Evolutionary conservation across 2,888 invertebrate genomes (phyloP), one percentile per base, ranked within the genome.

Genomic region (Dryomyza anilis): DNA sequence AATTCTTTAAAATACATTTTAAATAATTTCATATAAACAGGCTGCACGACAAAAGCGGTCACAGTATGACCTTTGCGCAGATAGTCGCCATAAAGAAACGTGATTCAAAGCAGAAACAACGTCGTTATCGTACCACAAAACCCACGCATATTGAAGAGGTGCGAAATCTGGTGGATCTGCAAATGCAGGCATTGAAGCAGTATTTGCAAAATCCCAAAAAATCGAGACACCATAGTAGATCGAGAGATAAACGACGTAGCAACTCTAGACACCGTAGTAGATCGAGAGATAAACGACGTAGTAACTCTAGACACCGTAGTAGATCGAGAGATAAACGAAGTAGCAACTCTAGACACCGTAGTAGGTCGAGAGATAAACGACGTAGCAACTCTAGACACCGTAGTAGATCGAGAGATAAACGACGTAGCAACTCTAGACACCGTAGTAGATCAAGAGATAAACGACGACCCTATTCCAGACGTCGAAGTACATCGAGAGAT

Each of bases 61-160:
- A 21, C 6, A 61, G 19, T 14, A 67, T 73, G 30, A 76, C 78
- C 14, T 77, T 81, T 36, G 80, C 78, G 0, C 75, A 82, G 64
- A 74, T 81, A 52, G 77, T 80, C 43, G 80, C 80, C 4, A 71
- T 72, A 14, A 76, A 77, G 2, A 77, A 74, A 53, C 68, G 76
- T 8, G 79, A 76, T 36, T 72, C 74, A 2, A 76, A 79, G 25
- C 70, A 73, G 5, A 71, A 76, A 21, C 73, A 76, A 1, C 72
- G 79, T 10, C 76, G 74, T 60, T 74, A 82, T 70, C 77, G 81
- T 2, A 78, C 75, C 12, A 78, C 73, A 30, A 81, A 80, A 65
- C 78, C 79, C 2, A 80, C 82, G 2, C 71, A 79, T 8, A 78
- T 74, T 10, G 82, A 82, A 67, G 79, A 82, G 65, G 70, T 82